Base-by-base conservation (phyloP, 2,113 vertebrate species). In the Dissostichus mawsoni region DNA sequence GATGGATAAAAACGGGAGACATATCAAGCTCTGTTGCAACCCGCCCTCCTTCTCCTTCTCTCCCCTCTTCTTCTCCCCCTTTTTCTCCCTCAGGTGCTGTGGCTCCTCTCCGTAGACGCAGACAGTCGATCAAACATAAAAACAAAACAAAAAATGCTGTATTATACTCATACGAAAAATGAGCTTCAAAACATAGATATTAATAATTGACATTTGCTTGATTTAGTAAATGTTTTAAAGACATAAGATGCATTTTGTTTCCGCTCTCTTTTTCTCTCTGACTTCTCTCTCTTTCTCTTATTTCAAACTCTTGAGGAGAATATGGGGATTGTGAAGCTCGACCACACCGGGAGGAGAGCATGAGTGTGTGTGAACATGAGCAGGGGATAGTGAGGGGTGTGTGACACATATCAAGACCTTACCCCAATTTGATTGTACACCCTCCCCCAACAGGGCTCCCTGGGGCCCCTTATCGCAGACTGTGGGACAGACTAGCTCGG, bases 21-120 rank as follows among this genome's bases (percentile, higher is more conserved):
- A 79, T 87, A 84, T 92, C 84, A 86, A 83, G 74, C n/a, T 29
- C 81, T 86, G 80, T 86, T 89, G 76, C 82, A 41, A 50, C 55
- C 70, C 50, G 1, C 48, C 65, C 76, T 64, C 67, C 45, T 63
- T 74, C 41, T 75, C 67, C 63, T 44, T 70, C 71, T 68, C 48
- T 52, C 55, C 45, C 81, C 29, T 41, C 76, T 55, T 80, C 58
- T 79, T 63, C 44, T 71, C 45, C n/a, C 53, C 16, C 4, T 79
- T 67, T 41, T 58, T 61, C 78, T 83, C 92, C 93, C 88, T 88
- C 89, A 82, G 90, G 90, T 89, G 92, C 90, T 92, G 90, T 80
- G 83, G 84, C 56, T 90, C 84, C 80, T 84, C 84, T 76, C 85
- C 83, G 82, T 69, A 87, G 89, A 90, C n/a, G 74, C 87, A 83